Evolutionary conservation across 2,888 invertebrate species (phyloP), one percentile per base, ranked within the genome.

Genomic region (Tuberolachnus salignus): DNA sequence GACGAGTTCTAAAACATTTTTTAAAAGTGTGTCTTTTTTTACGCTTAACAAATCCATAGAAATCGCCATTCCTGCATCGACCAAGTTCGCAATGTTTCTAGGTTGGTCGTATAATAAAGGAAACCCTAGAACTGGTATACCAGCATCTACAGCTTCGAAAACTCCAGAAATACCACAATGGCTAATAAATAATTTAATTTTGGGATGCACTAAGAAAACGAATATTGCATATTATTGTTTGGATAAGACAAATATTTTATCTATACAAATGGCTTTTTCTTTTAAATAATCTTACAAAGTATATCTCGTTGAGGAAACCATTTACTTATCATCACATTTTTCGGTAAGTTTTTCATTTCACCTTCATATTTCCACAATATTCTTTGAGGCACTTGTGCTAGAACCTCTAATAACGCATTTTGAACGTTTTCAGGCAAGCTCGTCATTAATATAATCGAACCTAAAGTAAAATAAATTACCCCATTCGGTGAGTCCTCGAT

Each of bases 291-390:
- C 49, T 44, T 26, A 72, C 72, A 1, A 1, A 72, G 72, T 26
- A 72, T 26, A 19, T 72, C 72, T 8, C 72, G 72, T 26, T 72
- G 72, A n/a, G 72, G 72, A 13, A 72, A 61, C 72, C 72, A 72
- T 26, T 57, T 49, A 2, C 46, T 46, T 0, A 46, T 72, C 59
- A 72, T 72, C 13, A 72, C 59, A 10, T 72, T 72, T 6, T 19
- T 42, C n/a, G 72, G 72, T 49, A 59, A 59, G n/a, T 72, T 26
- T 26, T 72, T 46, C 59, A 72, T 59, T 72, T 72, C 59, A 13
- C 46, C 59, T 14, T 72, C 72, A 9, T 61, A 72, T 49, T 72
- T 72, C 59, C 16, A 59, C 26, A 72, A 59, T 1, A 72, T 46
- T 4, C 72, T 57, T 13, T 26, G 72, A 13, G 72, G 59, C 3